phyloP scores from a whole-genome alignment of 1,140 invertebrate species.

The Drosophila jambulina region DNA sequence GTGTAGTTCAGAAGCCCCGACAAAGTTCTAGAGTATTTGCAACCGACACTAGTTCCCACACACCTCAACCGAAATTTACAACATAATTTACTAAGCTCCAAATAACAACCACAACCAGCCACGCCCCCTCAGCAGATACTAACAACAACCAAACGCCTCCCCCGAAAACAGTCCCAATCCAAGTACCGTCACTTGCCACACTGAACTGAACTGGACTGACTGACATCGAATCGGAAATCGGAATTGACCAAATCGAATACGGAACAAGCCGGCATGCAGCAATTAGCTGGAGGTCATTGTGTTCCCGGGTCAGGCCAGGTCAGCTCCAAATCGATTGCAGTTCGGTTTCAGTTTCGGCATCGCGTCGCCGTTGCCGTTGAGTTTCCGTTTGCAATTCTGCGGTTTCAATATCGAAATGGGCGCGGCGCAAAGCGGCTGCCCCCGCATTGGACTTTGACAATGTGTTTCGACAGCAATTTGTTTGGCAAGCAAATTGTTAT shows the following conservation, averaged over 20 bases:
- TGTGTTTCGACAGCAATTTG: constrained; percentile 72
- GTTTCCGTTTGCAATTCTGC: constrained; percentile 52
- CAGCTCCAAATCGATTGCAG: constrained; percentile 26
- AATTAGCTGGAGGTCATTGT: constrained; percentile 79
- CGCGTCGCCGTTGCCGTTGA: constrained; percentile 17
- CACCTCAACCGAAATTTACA: constrained; percentile 33
- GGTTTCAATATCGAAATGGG: constrained; percentile 65
- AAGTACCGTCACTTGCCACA: constrained; percentile 44
- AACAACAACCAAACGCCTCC: background rate
- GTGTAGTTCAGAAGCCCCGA: too few relatives aligned
- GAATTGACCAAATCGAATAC: constrained; percentile 29
- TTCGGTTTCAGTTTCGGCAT: constrained; percentile 12
- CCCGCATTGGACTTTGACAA: constrained; percentile 54
- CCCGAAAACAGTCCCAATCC: constrained; percentile 3
- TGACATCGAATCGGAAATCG: constrained; percentile 9
- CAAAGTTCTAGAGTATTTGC: background rate
- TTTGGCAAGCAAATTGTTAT: constrained; percentile 68
- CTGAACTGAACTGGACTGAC: background rate
- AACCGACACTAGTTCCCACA: constrained; percentile 46
- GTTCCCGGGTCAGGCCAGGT: constrained; percentile 40
- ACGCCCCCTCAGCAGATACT: constrained; percentile 2
- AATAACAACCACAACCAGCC: constrained; percentile 25
- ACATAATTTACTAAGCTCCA: constrained; percentile 52
- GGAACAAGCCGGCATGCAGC: constrained; percentile 56
- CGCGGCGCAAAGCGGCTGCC: constrained; percentile 21